phyloP scores from a whole-genome alignment of 1,140 invertebrate genomes.

The Leptopilina boulardi region DNA sequence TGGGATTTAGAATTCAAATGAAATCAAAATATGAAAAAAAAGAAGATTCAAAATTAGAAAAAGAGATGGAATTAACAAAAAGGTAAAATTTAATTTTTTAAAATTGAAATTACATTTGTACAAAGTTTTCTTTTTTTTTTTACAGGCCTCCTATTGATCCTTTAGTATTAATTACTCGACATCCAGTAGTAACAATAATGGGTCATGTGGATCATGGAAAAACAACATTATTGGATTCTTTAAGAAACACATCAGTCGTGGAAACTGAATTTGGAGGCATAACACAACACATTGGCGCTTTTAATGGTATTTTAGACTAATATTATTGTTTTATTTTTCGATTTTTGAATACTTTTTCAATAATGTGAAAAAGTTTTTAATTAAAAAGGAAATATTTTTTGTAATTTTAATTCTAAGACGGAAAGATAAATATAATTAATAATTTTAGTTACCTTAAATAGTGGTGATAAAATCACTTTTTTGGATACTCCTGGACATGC shows the following conservation, averaged over 20 bases:
- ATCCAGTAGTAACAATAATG: constrained; percentile 98
- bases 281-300: constrained; percentile 99
- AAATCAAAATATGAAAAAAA: too few species aligned
- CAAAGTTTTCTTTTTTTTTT: too few species aligned
- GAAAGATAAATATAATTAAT: too few species aligned
- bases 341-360: too few species aligned
- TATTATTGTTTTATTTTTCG: constrained; percentile 3
- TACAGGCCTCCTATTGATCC: constrained; percentile 79
- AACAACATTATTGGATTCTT: constrained; percentile 95
- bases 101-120: too few species aligned
- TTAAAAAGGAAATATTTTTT: too few species aligned
- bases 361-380: too few species aligned
- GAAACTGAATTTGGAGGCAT: constrained; percentile 98
- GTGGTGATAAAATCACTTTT: constrained; percentile 91
- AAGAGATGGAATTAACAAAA: constrained; percentile 59
- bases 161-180: constrained; percentile 80
- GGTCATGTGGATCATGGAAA: constrained; percentile 99
- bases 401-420: too few species aligned
- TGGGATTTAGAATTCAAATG: constrained; percentile 78
- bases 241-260: constrained; percentile 92
- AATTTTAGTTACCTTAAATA: constrained; percentile 80
- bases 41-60: constrained; percentile 65
- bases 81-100: constrained; percentile 49
- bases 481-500: constrained; percentile 99
- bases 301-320: constrained; percentile 81